Evolutionary conservation across 2,888 invertebrate genomes (phyloP), one percentile per base, ranked within the genome.

Genomic region (Paralinhomoeus sp.): DNA sequence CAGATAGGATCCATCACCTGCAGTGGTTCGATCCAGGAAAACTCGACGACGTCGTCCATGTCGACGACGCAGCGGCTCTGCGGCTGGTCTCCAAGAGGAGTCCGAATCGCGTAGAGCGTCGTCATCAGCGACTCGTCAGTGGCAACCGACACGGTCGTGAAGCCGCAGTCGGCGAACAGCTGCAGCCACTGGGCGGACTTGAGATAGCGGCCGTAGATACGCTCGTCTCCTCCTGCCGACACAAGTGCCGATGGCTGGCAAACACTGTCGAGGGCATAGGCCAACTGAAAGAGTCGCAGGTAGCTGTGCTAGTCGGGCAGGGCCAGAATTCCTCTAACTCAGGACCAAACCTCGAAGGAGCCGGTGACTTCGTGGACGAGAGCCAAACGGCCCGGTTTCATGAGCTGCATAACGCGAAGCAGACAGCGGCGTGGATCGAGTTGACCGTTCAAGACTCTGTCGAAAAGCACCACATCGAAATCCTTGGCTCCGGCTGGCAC

Each of bases 351-450:
- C 27, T 27, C 27, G 12, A 27, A 27, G 27, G 27, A 27, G 27
- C 27, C 27, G 2, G 66, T 66, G 23, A 59, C 53, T 54, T 67
- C 68, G 43, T 59, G 54, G 5, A 67, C 53, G 45, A 68, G 51
- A 22, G 64, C 44, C 51, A 68, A 65, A 9, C 67, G 67, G 45
- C 62, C 60, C 3, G 63, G 62, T 15, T 57, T 50, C 24, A 61
- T 47, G 33, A 60, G 42, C 40, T 55, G 40, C 41, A 50, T 51
- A 45, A 54, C 48, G 3, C 52, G 47, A 34, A 54, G 42, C 37
- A 60, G 50, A 45, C 51, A 60, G 20, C 49, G 52, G 2, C 40
- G 50, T 12, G 57, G 55, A 38, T 60, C 48, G 17, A 27, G 27
- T 27, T 27, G 51, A 50, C 7, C 27, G 46, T 47, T 51, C 27